A percentile compares a stretch with the other conserved stretches of the same genome.
These are phyloP conservation scores for Rhizomys pruinosus DNA, from an alignment of 2,113 vertebrate genomes.

Conservation along the genomic window DNA sequence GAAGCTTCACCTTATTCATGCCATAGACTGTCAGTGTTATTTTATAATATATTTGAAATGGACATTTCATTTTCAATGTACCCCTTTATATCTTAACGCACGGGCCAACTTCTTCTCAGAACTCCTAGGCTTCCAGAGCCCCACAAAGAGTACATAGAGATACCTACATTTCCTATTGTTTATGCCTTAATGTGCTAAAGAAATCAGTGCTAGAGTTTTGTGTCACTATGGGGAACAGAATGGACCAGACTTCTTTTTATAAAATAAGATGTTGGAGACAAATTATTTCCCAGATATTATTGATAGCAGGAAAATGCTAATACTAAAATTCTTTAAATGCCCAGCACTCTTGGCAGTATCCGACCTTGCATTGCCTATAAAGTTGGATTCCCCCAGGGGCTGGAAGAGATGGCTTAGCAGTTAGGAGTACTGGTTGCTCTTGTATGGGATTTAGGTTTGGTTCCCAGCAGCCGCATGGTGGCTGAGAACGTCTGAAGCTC, in stretches of 20 bases:
- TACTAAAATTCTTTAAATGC: constrained; percentile 75
- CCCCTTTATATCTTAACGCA: constrained; percentile 21
- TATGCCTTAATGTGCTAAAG: neutral
- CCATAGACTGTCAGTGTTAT: neutral
- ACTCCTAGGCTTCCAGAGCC: neutral
- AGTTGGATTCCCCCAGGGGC: constrained; percentile 58
- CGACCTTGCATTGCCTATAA: constrained; percentile 37
- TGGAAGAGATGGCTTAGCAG: too few relatives aligned
- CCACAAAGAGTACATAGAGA: neutral
- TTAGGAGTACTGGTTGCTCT: too few relatives aligned
- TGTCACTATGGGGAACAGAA: constrained; percentile 38
- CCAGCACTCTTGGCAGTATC: constrained; percentile 64
- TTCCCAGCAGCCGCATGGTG: too few relatives aligned
- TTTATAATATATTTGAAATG: neutral
- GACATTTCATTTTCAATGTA: constrained; percentile 36
- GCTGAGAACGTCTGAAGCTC: too few relatives aligned
- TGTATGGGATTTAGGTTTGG: too few relatives aligned
- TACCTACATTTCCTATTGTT: neutral
- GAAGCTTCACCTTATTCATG: constrained; percentile 63
- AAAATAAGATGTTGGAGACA: constrained; percentile 68
- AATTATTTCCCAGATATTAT: constrained; percentile 76
- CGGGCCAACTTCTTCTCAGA: too few relatives aligned
- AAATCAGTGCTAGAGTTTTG: constrained; percentile 28
- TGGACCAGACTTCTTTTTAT: constrained; percentile 60
- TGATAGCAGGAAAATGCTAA: constrained; percentile 75